A percentile compares a stretch with the other conserved stretches of the same genome.
Conservation (phyloP, 1,140 invertebrate species). For the Zaprionus gabonicus region DNA sequence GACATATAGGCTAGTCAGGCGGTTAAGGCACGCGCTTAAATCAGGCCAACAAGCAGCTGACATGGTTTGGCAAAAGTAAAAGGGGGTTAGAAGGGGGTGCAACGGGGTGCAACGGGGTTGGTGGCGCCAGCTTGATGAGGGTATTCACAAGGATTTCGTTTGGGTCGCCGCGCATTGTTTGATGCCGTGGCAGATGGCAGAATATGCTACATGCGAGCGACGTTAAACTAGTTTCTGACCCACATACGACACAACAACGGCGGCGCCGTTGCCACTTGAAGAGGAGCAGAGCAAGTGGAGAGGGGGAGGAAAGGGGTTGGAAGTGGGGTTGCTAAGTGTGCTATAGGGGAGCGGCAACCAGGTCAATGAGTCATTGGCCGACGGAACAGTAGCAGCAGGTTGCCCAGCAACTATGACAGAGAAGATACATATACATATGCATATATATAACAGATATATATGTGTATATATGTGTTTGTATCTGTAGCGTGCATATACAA, state of each 20-base stretch:
- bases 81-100: neutral
- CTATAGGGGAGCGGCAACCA: constrained; percentile 44
- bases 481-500: constrained; percentile 16
- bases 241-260: constrained; percentile 42
- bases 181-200: constrained; percentile 7
- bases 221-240: constrained; percentile 77
- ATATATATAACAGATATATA: constrained; percentile 12
- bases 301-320: constrained; percentile 2
- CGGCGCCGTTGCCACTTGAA: constrained; percentile 16
- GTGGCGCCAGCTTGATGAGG: neutral
- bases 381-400: constrained; percentile 27
- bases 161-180: constrained; percentile 18
- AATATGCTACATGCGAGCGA: neutral
- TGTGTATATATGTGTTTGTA: constrained; percentile 24
- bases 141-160: constrained; percentile 18
- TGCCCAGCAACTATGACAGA: constrained; percentile 19
- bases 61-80: constrained; percentile 8
- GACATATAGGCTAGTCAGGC: constrained; percentile 19
- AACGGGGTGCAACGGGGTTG: neutral
- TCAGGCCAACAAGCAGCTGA: constrained; percentile 33
- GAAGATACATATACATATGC: neutral
- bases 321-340: neutral
- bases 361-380: constrained; percentile 80
- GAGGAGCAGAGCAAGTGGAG: neutral
- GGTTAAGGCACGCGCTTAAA: constrained; percentile 30